Evolutionary conservation across 92 coral and sea anemone genomes (phyloP).

Genomic region (Actinostola sp.): DNA sequence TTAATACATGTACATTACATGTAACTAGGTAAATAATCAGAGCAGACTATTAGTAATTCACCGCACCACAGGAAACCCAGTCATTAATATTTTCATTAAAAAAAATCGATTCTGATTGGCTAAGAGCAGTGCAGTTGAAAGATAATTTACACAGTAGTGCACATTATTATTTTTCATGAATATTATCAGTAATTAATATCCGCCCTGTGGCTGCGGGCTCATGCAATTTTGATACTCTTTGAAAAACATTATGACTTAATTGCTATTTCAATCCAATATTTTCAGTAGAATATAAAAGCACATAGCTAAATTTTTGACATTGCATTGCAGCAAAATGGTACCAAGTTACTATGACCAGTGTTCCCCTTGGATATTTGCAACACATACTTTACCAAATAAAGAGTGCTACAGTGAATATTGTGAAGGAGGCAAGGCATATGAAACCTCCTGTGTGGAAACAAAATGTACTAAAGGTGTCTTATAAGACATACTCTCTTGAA

Average conservation of each 20-base stretch:
- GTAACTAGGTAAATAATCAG: too few relatives aligned
- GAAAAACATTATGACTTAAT: not conserved
- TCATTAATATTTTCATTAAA: too few relatives aligned
- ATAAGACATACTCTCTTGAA: conserved; percentile 16
- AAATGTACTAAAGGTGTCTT: conserved; percentile 20
- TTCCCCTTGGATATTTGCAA: conserved; percentile 4
- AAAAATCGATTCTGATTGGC: too few relatives aligned
- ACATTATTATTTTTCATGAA: too few relatives aligned
- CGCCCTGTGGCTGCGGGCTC: too few relatives aligned
- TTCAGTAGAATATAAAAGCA: not conserved
- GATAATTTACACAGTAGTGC: too few relatives aligned
- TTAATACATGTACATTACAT: too few relatives aligned
- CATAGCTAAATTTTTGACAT: not conserved
- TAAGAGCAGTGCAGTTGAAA: too few relatives aligned
- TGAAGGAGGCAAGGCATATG: conserved; percentile 32
- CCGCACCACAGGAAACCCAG: too few relatives aligned
- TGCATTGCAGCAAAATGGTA: conserved; percentile 35
- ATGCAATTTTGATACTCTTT: not conserved
- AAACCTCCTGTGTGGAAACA: conserved; percentile 36
- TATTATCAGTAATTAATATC: too few relatives aligned
- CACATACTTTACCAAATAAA: conserved; percentile 29
- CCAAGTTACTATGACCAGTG: conserved; percentile 11
- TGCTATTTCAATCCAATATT: not conserved
- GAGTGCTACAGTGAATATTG: conserved; percentile 31
- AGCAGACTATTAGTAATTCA: too few relatives aligned